These are phyloP conservation scores for Pantherophis vulpinus DNA, from an alignment of 2,797 vertebrate genomes.

Conservation along the genomic window DNA sequence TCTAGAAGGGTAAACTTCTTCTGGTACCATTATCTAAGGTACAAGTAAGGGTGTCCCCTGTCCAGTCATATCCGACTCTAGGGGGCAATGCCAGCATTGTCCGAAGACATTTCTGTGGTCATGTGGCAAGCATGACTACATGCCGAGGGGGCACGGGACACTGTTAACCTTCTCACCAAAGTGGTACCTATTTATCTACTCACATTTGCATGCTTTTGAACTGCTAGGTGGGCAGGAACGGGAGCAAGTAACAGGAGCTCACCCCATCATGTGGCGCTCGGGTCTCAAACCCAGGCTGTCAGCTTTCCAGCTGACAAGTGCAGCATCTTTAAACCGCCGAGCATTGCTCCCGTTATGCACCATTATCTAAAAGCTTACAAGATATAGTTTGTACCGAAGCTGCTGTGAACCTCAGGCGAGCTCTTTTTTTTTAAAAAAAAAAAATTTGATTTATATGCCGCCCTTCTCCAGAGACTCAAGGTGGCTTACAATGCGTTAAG, in stretches of 20 bases:
- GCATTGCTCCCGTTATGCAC: neutral
- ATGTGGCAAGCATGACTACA: neutral
- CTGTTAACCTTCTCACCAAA: neutral
- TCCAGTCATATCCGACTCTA: neutral
- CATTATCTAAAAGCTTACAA: neutral
- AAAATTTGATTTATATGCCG: too few relatives aligned
- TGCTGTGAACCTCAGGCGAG: neutral
- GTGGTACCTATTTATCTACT: neutral
- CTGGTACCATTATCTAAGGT: neutral
- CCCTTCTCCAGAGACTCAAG: too few relatives aligned
- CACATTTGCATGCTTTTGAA: neutral
- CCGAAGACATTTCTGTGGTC: neutral
- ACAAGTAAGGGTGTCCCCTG: neutral
- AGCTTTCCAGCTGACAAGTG: too few relatives aligned
- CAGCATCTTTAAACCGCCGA: neutral
- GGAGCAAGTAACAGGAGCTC: neutral
- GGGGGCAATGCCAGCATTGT: neutral
- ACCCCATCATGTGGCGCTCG: neutral
- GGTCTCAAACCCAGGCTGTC: neutral
- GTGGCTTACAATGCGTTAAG: too few relatives aligned
- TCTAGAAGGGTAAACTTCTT: neutral
- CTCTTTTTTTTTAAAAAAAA: neutral
- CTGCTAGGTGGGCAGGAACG: neutral
- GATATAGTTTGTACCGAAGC: neutral
- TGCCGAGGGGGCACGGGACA: rapidly evolving